Base-by-base conservation (phyloP, 2,888 invertebrate species). In the Cephus rjabovi region DNA sequence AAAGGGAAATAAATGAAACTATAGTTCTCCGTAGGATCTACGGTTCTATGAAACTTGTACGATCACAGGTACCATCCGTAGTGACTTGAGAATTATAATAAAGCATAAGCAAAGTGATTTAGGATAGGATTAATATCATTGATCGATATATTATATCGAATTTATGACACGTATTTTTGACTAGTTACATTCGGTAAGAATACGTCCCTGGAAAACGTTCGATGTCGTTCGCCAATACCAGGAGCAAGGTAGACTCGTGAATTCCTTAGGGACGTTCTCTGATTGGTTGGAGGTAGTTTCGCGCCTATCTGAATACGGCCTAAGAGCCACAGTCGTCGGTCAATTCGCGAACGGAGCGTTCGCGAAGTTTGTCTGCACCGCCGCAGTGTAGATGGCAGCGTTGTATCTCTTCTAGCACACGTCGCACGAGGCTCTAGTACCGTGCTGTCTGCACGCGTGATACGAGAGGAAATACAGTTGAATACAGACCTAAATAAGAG, bases 311-410 rank as follows among this genome's bases (percentile, higher is more conserved):
- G n/a, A 37, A 40, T 74, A 69, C 70, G 71, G 76, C 73, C 68
- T 73, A 40, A 15, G 37, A 33, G 69, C 78, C 34, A 23, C 9
- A 71, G 71, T 34, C 12, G 79, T 80, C 83, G 82, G 81, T 81
- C 79, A 83, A 85, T 84, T 87, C 79, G 84, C 83, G 77, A 78
- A 79, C 75, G 71, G 69, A 68, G 81, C 79, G 33, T 81, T 75
- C 77, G 15, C 76, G 74, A 78, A 80, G 33, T 34, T 71, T 34
- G 71, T 31, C 71, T 71, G 31, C 71, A 34, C 12, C 71, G 12
- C 76, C 73, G 35, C 74, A 77, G 77, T 77, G 79, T 81, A 88
- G 89, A 86, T 88, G 89, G 87, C 88, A 82, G 77, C 76, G 70
- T 79, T 80, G 82, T 78, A 73, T 78, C 80, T 11, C 73, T 79